Conservation (phyloP, 2,113 vertebrate species). For the Lampris incognitus region DNA sequence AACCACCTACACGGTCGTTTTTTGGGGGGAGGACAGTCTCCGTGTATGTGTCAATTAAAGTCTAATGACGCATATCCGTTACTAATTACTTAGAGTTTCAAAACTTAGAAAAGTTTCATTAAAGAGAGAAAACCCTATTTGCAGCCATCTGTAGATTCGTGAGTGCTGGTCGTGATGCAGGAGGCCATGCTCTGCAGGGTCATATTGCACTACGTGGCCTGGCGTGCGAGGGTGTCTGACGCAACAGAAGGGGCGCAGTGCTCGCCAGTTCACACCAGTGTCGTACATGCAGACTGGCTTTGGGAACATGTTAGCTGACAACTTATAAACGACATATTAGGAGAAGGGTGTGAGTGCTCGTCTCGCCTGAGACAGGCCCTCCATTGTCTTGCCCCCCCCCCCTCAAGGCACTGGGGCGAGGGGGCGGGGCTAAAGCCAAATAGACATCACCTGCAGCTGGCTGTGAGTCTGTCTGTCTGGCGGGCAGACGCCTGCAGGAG, state of each 20-base stretch:
- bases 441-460: conserved; percentile 69
- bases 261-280: conserved; percentile 35
- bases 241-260: conserved; percentile 39
- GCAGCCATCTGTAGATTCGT: background rate
- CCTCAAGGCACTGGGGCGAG: conserved; percentile 26
- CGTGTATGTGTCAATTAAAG: too few species aligned
- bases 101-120: too few species aligned
- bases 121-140: background rate
- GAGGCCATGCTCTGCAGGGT: conserved; percentile 42
- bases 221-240: background rate
- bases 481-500: conserved; percentile 61
- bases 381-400: conserved; percentile 64
- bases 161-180: conserved; percentile 5
- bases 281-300: conserved; percentile 13
- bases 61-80: too few species aligned
- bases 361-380: conserved; percentile 60
- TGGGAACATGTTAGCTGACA: conserved; percentile 30
- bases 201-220: conserved; percentile 23
- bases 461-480: conserved; percentile 37
- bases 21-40: too few species aligned
- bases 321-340: conserved; percentile 43
- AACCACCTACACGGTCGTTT: too few species aligned
- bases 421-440: conserved; percentile 51
- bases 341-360: conserved; percentile 19
- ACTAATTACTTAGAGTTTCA: too few species aligned